Evolutionary conservation across 2,888 invertebrate genomes (phyloP).

Genomic region (Lithophane ornitopus): DNA sequence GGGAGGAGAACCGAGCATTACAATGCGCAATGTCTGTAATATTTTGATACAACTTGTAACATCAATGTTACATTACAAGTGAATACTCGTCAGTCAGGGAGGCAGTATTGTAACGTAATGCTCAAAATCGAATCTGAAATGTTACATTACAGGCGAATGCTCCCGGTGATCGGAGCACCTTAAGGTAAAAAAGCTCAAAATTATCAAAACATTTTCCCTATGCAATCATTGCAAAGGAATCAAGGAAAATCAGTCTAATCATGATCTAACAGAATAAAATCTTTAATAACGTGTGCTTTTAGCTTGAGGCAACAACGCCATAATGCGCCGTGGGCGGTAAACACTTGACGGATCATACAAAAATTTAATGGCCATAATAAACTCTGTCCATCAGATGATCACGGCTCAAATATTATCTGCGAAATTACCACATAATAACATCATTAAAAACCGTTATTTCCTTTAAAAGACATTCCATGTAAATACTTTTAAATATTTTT

Average conservation of each 20-base stretch:
- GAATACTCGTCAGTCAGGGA: too few relatives aligned
- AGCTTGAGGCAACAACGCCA: conserved; percentile 4
- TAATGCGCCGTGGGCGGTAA: conserved; percentile 33
- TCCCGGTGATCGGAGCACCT: too few relatives aligned
- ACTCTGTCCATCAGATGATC: conserved; percentile 28
- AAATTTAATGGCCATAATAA: conserved; percentile 33
- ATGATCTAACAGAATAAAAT: conserved; percentile 4
- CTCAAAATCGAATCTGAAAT: too few relatives aligned
- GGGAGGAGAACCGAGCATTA: too few relatives aligned
- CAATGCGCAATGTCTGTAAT: too few relatives aligned
- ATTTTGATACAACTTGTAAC: too few relatives aligned
- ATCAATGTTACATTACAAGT: too few relatives aligned
- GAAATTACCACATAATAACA: conserved; percentile 47
- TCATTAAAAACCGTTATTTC: conserved; percentile 59
- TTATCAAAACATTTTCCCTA: not conserved
- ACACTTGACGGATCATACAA: conserved; percentile 37
- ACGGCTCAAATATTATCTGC: conserved; percentile 53
- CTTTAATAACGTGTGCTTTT: not conserved
- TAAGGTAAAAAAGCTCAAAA: not conserved
- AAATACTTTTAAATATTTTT: conserved; percentile 39
- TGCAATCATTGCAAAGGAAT: not conserved
- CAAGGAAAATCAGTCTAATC: conserved; percentile 1
- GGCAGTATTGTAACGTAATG: too few relatives aligned
- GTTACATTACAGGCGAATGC: too few relatives aligned
- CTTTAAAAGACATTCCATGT: conserved; percentile 27